Base-by-base conservation (phyloP, 2,888 invertebrate species). In the Chrysomela aeneicollis region DNA sequence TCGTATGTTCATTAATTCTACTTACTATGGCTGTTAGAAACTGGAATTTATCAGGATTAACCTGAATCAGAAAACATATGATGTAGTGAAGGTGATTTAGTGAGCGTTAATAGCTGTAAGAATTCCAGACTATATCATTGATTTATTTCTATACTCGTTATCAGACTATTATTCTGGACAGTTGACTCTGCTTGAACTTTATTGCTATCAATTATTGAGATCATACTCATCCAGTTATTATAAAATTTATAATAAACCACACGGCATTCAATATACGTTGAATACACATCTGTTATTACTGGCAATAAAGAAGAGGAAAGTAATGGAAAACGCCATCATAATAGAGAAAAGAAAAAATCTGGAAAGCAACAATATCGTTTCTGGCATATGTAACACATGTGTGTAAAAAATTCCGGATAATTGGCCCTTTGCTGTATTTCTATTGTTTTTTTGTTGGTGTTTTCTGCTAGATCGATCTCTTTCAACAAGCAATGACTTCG, bases 31-130 rank as follows among this genome's bases (percentile, higher is more conserved):
- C 42, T 42, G 6, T 42, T n/a, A 15, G 12, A 4, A 15, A 15
- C 42, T 42, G 15, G 42, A 15, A 42, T 42, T 10, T 42, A 42
- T 42, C 42, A 42, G 42, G 42, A 42, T 42, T 42, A 42, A 42
- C 42, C 42, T 15, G 42, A 42, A 15, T 42, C 35, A 10, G 9
- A 6, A 42, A 15, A 42, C 12, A 42, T 3, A n/a, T 42, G 10
- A 9, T 10, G 10, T 10, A 35, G 10, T 5, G 42, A 42, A 4
- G 3, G 42, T 15, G 42, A 42, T 15, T 15, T 15, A 42, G 42
- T 10, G 10, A 35, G 10, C 32, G 32, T 2, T 35, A 10, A 35
- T 35, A 35, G 32, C 2, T 35, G 9, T 42, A 35, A 10, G 12
- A 35, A 9, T 35, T 35, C 35, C 10, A 35, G 12, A 35, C 8